phyloP scores from a whole-genome alignment of 1,140 invertebrate genomes.

The Calosoma granatense region DNA sequence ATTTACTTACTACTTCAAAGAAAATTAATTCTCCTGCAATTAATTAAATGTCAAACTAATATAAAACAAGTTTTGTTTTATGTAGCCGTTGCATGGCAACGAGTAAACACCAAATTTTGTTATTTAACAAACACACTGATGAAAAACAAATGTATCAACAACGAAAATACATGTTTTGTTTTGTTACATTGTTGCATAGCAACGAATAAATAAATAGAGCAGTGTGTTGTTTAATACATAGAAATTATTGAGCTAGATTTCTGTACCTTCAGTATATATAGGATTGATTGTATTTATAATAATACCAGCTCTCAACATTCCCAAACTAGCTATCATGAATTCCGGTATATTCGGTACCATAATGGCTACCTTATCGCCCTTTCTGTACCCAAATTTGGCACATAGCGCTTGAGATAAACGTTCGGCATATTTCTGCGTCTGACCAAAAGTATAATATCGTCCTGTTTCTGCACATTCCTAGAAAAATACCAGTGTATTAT shows the following conservation, averaged over 20 bases:
- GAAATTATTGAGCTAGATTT: neutral
- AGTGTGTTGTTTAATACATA: too few species aligned
- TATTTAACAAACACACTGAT: too few species aligned
- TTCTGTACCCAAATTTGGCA: conserved; percentile 49
- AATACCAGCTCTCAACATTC: conserved; percentile 55
- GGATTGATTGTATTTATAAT: conserved; percentile 69
- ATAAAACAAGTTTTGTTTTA: too few species aligned
- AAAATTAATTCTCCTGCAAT: conserved; percentile 9
- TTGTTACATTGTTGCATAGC: too few species aligned
- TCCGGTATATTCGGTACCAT: conserved; percentile 68
- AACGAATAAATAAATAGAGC: too few species aligned
- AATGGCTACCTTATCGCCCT: conserved; percentile 58
- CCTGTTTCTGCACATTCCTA: conserved; percentile 59
- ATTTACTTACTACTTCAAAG: conserved; percentile 1
- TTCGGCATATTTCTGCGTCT: conserved; percentile 49
- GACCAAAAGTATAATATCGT: conserved; percentile 54
- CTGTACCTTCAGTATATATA: conserved; percentile 55
- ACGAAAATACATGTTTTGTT: too few species aligned
- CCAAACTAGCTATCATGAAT: conserved; percentile 52
- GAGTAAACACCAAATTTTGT: too few species aligned
- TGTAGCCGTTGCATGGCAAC: too few species aligned
- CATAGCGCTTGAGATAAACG: conserved; percentile 55
- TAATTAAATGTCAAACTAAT: too few species aligned
- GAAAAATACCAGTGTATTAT: conserved; percentile 19
- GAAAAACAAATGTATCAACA: too few species aligned